Evolutionary conservation across 2,888 invertebrate genomes (phyloP), one percentile per base, ranked within the genome.

Genomic region (Luffia ferchaultella): DNA sequence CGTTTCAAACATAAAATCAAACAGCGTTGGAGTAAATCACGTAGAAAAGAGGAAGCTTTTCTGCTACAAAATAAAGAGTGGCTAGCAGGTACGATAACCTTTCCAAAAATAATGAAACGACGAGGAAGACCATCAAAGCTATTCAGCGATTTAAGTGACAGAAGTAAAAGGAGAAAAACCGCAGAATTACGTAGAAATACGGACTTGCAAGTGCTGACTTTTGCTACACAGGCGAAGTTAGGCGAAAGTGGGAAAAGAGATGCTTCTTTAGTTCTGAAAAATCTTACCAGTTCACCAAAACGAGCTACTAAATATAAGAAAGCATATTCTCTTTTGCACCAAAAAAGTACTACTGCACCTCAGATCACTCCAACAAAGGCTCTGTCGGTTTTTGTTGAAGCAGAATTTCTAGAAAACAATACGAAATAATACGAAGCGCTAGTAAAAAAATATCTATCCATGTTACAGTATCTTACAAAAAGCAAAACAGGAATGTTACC

Each of bases 351-450:
- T 20, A 12, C 17, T 20, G n/a, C 12, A 19, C 9, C 51, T 49
- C 16, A 50, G 51, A 42, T 7, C 5, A 30, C 30, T 30, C 54
- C 51, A 20, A 40, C 40, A 45, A 46, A 51, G 48, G 55, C 53
- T 46, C 47, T 57, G 18, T 19, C 51, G 44, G 56, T 58, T 52
- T 57, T 58, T 46, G 48, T 57, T 3, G 57, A 56, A 41, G 56
- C 56, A 16, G 57, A 53, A 45, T 49, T 15, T 49, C 54, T 16
- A 20, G 48, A 42, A 16, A 46, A 40, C 54, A 51, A 42, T 55
- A 55, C 30, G 52, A 54, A 50, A 49, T 55, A 47, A 49, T 55
- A 30, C 50, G 50, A 51, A 50, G 18, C 1, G 50, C 46, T 15
- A 50, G 53, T 41, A 46, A 50, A n/a, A n/a, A 48, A 49, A 53